Conservation (phyloP, 2,888 invertebrate genomes). For the Drosophila demipolita region DNA sequence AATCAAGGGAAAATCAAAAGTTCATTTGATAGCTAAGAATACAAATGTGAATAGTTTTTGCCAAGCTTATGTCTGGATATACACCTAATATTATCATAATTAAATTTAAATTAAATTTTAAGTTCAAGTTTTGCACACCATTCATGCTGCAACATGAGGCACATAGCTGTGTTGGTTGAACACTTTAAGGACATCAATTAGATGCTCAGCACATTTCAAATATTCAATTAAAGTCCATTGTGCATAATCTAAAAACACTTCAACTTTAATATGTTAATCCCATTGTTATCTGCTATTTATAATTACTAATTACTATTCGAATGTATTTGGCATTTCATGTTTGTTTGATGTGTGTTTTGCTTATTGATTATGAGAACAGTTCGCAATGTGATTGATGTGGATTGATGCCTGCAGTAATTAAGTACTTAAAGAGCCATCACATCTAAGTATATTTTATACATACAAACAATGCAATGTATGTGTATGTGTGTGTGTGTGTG, state of each 20-base stretch:
- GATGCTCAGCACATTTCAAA: background rate
- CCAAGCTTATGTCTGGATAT: background rate
- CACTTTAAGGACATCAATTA: background rate
- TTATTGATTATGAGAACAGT: background rate
- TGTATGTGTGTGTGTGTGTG: background rate
- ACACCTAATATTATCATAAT: background rate
- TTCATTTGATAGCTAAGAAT: background rate
- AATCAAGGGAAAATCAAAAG: background rate
- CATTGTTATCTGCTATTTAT: background rate
- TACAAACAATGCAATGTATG: no score
- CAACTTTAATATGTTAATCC: background rate
- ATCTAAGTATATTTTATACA: constrained; percentile 9
- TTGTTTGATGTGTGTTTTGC: background rate
- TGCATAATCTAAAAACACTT: constrained; percentile 3
- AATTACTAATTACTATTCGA: background rate
- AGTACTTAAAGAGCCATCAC: constrained; percentile 16
- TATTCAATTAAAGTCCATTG: no score
- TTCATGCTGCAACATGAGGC: no score
- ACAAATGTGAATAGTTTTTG: background rate
- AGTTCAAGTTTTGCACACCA: no score
- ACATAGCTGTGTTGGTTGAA: background rate
- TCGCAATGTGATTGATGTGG: background rate
- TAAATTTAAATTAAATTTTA: no score
- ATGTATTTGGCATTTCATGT: no score
- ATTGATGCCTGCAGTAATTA: constrained; percentile 12